phyloP scores from a whole-genome alignment of 2,113 vertebrate species.

The Ellobius talpinus region DNA sequence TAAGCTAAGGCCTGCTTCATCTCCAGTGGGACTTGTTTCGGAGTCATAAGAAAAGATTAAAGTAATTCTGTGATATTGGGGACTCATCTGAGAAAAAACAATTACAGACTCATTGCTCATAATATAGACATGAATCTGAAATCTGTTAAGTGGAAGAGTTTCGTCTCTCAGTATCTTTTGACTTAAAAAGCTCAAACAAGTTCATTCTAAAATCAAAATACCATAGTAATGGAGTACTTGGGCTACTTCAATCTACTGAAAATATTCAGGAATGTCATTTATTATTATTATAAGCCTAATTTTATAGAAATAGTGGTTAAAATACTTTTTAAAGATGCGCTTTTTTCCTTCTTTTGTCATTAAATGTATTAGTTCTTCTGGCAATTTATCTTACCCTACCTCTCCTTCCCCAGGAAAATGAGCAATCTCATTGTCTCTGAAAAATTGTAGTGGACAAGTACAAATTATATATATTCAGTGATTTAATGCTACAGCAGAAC shows the following conservation, averaged over 20 bases:
- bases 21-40: background rate
- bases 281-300: constrained; percentile 69
- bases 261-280: constrained; percentile 65
- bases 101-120: background rate
- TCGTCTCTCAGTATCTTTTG: constrained; percentile 7
- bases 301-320: constrained; percentile 73
- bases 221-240: constrained; percentile 54
- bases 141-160: background rate
- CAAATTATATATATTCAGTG: constrained; percentile 92
- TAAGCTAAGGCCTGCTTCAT: background rate
- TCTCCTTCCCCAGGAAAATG: constrained; percentile 83
- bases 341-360: constrained; percentile 74
- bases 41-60: background rate
- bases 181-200: background rate
- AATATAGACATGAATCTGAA: background rate
- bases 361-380: constrained; percentile 81
- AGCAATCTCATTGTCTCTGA: constrained; percentile 91
- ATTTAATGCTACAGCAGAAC: constrained; percentile 93
- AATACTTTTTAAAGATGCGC: constrained; percentile 71
- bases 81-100: background rate
- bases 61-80: background rate
- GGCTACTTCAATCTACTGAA: constrained; percentile 45
- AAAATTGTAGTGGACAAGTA: constrained; percentile 93
- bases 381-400: constrained; percentile 83
- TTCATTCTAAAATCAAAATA: constrained; percentile 59